These are phyloP conservation scores for Dolichopus griseipennis DNA, from an alignment of 2,888 invertebrate genomes.

Conservation along the genomic window DNA sequence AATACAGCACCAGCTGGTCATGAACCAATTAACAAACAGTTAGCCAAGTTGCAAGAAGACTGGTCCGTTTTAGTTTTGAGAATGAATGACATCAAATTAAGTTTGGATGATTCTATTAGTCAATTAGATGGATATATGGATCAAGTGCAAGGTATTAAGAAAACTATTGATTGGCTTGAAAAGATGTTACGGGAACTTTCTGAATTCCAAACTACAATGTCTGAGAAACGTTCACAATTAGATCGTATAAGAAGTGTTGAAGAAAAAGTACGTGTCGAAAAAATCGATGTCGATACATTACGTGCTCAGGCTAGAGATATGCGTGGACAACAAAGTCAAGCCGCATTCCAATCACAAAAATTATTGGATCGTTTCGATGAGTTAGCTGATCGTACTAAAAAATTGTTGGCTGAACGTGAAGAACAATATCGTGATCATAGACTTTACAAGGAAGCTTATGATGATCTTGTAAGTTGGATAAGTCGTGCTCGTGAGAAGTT, in stretches of 20 bases:
- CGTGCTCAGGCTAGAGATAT: conserved; percentile 79
- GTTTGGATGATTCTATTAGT: conserved; percentile 78
- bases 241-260: conserved; percentile 78
- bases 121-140: conserved; percentile 87
- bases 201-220: conserved; percentile 69
- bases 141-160: conserved; percentile 75
- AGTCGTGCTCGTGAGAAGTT: conserved; percentile 80
- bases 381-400: conserved; percentile 66
- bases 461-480: conserved; percentile 82
- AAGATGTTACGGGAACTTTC: conserved; percentile 62
- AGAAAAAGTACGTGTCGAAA: conserved; percentile 81
- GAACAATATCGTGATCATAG: conserved; percentile 82
- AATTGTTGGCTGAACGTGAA: conserved; percentile 67
- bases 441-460: conserved; percentile 82
- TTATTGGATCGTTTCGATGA: conserved; percentile 76
- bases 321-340: conserved; percentile 77
- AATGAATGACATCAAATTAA: conserved; percentile 83
- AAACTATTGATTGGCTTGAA: conserved; percentile 71
- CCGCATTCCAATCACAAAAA: conserved; percentile 74
- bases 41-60: conserved; percentile 76
- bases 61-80: conserved; percentile 81
- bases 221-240: conserved; percentile 76
- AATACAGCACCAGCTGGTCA: conserved; percentile 87
- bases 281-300: conserved; percentile 77
- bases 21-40: conserved; percentile 70